A percentile compares a stretch with the other conserved stretches of the same genome.
Evolutionary conservation across 1,140 invertebrate species (phyloP).

Genomic region (Telenomus remus): DNA sequence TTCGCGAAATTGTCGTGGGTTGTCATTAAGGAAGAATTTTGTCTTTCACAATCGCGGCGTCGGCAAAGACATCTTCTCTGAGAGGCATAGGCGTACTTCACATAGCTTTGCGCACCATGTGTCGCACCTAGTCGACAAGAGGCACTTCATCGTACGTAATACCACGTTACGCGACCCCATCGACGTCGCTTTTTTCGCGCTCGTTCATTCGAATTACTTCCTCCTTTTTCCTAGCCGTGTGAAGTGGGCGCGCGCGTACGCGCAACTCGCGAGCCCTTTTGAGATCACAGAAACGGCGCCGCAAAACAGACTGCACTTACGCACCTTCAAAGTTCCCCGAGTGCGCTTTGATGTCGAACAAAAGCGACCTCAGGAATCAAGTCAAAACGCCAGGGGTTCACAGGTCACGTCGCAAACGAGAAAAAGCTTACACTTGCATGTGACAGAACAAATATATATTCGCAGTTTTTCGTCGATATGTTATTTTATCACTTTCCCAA

Average conservation of each 20-base stretch:
- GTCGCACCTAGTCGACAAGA: slow-evolving; percentile 39
- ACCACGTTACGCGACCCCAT: slow-evolving; percentile 13
- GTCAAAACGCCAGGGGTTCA: slow-evolving; percentile 45
- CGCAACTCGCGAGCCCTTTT: slow-evolving; percentile 48
- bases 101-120: slow-evolving; percentile 28
- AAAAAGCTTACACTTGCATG: slow-evolving; percentile 28
- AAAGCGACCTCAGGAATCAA: slow-evolving; percentile 56
- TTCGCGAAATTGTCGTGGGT: slow-evolving; percentile 6
- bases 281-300: slow-evolving; percentile 57
- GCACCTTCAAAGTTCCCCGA: slow-evolving; percentile 59
- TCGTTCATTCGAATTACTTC: slow-evolving; percentile 51
- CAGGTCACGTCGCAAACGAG: slow-evolving; percentile 31
- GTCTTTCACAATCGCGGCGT: slow-evolving; percentile 5
- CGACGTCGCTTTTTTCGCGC: slow-evolving; percentile 33
- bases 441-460: slow-evolving; percentile 35
- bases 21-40: slow-evolving; percentile 15
- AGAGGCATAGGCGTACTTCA: slow-evolving; percentile 23
- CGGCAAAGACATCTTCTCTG: slow-evolving; percentile 43
- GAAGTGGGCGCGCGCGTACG: slow-evolving; percentile 48
- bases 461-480: too few species aligned
- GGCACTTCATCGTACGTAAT: slow-evolving; percentile 47
- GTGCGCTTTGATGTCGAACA: slow-evolving; percentile 60
- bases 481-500: too few species aligned
- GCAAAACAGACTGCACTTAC: slow-evolving; percentile 57
- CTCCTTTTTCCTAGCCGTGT: slow-evolving; percentile 39